Conservation (phyloP, 2,113 vertebrate genomes). For the Ariopsis seemanni region DNA sequence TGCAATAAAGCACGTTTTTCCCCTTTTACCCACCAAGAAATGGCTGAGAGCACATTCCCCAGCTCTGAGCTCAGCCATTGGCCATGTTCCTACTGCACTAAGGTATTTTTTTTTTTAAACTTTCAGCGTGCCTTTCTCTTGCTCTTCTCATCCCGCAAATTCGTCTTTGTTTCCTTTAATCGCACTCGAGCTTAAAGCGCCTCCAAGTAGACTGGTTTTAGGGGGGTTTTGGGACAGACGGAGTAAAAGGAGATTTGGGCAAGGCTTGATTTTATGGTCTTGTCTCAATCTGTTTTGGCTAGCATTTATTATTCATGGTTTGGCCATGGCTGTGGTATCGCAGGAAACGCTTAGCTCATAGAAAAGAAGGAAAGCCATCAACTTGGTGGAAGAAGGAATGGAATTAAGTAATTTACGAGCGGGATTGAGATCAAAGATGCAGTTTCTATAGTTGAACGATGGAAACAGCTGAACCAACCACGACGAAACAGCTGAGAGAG, state of each 20-base stretch:
- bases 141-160: conserved; percentile 11
- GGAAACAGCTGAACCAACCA: not conserved
- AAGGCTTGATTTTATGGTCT: conserved; percentile 23
- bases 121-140: not conserved
- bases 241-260: not conserved
- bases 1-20: conserved; percentile 16
- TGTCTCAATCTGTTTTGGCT: conserved; percentile 21
- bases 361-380: conserved; percentile 5
- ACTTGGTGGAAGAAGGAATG: not conserved
- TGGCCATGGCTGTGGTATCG: conserved; percentile 2
- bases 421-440: not conserved
- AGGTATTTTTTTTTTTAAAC: conserved; percentile 60
- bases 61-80: conserved; percentile 63
- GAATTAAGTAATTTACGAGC: conserved; percentile 4
- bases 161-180: conserved; percentile 1
- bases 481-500: not conserved
- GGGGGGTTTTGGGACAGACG: too few relatives aligned
- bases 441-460: not conserved
- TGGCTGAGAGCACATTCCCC: conserved; percentile 56
- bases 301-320: conserved; percentile 22
- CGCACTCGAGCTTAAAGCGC: not conserved
- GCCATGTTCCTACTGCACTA: conserved; percentile 66
- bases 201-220: not conserved
- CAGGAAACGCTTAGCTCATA: conserved; percentile 20
- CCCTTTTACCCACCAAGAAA: conserved; percentile 44